Base-by-base conservation (phyloP, 2,113 vertebrate species). In the Centropus unirufus region DNA sequence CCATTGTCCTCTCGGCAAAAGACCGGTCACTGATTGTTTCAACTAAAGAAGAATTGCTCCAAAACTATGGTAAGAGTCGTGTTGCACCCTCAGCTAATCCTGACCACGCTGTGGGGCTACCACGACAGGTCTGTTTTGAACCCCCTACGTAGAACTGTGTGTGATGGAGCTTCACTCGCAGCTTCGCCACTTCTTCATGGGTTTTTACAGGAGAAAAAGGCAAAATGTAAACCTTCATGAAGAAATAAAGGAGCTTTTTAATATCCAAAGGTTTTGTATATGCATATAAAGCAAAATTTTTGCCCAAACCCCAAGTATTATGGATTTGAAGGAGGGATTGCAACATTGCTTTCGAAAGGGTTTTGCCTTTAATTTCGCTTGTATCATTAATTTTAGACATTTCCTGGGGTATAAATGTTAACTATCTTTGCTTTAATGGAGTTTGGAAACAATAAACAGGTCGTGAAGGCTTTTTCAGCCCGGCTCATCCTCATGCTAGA, bases 21-120 rank as follows among this genome's bases (percentile, higher is more conserved):
- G 99, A 99, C 90, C 98, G 98, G 27, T 99, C 98, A 1, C 97
- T 99, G n/a, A 98, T 99, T 16, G 99, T 99, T 70, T 99, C 99
- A 93, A 99, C 99, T 76, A 99, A 99, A 89, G 99, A 99, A 91
- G 99, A 99, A 82, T 97, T 99, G 49, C 99, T 99, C 88, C 99
- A 99, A 88, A 98, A 98, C 32, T 99, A 99, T 27, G 98, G 99
- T 99, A 95, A 97, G 97, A 32, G 22, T 11, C 46, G 52, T 32
- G 12, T 42, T 2, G 1, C 7, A 1, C 54, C 39, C 6, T 55
- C 24, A 15, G 22, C 29, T 85, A 14, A 72, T 84, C 34, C 36
- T 82, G 62, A 9, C 19, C 32, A 0, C 34, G 2, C 23, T 63
- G 7, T 1, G 13, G 52, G 12, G 24, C 4, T 39, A 21, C 13